Percentiles rank a stretch among this genome's conserved stretches.
Conservation (phyloP, 2,888 invertebrate genomes). For the Athalia rosae region DNA sequence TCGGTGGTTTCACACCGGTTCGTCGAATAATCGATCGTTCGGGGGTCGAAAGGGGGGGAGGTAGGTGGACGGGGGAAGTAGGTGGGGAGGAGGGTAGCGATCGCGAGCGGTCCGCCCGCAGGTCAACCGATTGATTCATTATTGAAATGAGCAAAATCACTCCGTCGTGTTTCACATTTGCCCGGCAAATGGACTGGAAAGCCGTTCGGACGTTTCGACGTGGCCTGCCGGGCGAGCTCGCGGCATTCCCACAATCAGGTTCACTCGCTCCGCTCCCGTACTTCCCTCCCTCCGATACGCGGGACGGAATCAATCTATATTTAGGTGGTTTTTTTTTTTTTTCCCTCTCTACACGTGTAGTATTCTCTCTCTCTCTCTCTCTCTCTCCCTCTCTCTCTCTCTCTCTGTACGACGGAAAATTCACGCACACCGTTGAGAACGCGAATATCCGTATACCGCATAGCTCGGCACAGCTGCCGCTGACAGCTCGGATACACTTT, state of each 20-base stretch:
- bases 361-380: too few species aligned
- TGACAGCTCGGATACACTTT: constrained; percentile 4
- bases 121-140: constrained; percentile 45
- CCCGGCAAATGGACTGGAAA: constrained; percentile 49
- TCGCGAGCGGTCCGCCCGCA: not conserved
- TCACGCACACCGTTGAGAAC: not conserved
- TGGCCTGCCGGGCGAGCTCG: constrained; percentile 28
- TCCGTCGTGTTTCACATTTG: constrained; percentile 37
- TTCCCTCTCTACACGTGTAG: not conserved
- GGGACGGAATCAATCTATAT: constrained; percentile 35
- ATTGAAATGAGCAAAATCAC: constrained; percentile 47
- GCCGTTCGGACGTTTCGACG: constrained; percentile 40
- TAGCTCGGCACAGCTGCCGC: constrained; percentile 32
- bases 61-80: too few species aligned
- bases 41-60: too few species aligned
- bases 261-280: not conserved
- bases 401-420: not conserved
- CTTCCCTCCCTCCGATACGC: not conserved
- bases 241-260: not conserved
- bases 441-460: not conserved
- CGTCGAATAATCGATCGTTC: not conserved
- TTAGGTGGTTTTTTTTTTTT: too few species aligned
- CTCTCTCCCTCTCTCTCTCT: too few species aligned
- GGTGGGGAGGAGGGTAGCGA: too few species aligned
- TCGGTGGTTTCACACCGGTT: too few species aligned